These are phyloP conservation scores for Eueides isabella DNA, from an alignment of 1,140 invertebrate genomes.

Conservation along the genomic window DNA sequence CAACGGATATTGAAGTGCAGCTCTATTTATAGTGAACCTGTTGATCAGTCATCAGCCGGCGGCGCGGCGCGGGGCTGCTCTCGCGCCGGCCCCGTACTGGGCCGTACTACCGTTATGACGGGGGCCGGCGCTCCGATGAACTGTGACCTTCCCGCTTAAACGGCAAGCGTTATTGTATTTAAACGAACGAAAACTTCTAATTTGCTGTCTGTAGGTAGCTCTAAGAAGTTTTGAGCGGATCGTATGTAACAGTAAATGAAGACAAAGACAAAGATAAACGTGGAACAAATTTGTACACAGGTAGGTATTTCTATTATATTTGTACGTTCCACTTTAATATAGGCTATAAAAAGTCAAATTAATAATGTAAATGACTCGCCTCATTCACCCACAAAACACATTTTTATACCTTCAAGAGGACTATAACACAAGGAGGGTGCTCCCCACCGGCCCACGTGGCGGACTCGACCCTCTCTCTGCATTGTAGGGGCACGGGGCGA, in stretches of 20 bases:
- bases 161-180: constrained; percentile 15
- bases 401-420: neutral
- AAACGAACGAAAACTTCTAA: neutral
- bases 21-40: neutral
- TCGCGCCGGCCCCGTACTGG: neutral
- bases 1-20: neutral
- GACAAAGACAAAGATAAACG: neutral
- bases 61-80: neutral
- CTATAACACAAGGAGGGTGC: too few relatives aligned
- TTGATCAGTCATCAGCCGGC: neutral
- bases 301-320: neutral
- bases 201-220: too few relatives aligned
- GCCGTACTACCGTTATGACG: neutral
- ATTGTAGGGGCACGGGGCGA: neutral
- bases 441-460: neutral
- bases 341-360: too few relatives aligned
- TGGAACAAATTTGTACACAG: too few relatives aligned
- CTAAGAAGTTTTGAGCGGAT: too few relatives aligned
- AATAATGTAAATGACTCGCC: neutral
- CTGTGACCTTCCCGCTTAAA: constrained; percentile 14
- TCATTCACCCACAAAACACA: neutral
- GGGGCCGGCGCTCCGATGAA: neutral
- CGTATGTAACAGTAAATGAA: neutral
- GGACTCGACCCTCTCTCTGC: neutral
- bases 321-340: neutral